A percentile compares a stretch with the other conserved stretches of the same genome.
phyloP scores from a whole-genome alignment of 2,888 invertebrate species.

The Nysson spinosus region DNA sequence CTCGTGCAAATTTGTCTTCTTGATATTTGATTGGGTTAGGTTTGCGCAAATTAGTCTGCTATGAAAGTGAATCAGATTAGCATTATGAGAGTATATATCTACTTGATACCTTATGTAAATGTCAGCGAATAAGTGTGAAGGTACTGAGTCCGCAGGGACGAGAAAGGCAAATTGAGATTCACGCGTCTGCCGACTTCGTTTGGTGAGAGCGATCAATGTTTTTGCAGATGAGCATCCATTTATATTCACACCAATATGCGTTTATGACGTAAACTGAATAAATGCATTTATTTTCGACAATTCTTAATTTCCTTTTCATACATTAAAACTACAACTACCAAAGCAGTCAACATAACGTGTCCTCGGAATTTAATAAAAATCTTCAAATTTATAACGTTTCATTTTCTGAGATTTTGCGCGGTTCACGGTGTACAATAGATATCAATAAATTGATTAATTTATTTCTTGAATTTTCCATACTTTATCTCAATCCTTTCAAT shows the following conservation, averaged over 20 bases:
- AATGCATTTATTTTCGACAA: too few species aligned
- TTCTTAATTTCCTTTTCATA: too few species aligned
- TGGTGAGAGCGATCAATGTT: slow-evolving; percentile 49
- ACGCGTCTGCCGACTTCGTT: slow-evolving; percentile 50
- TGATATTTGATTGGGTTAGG: neutral
- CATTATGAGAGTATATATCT: slow-evolving; percentile 5
- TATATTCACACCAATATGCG: neutral
- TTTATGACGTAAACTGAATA: neutral
- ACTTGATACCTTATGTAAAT: slow-evolving; percentile 45
- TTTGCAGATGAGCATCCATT: slow-evolving; percentile 17
- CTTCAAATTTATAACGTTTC: too few species aligned
- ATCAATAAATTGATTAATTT: too few species aligned
- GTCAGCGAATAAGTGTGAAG: slow-evolving; percentile 24
- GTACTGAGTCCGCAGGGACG: slow-evolving; percentile 39
- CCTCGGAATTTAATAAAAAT: too few species aligned
- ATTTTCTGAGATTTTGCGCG: too few species aligned
- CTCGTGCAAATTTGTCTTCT: slow-evolving; percentile 1
- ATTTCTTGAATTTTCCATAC: too few species aligned
- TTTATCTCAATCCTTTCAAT: too few species aligned
- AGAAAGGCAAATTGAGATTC: slow-evolving; percentile 57
- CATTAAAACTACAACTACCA: too few species aligned
- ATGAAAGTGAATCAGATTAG: slow-evolving; percentile 24
- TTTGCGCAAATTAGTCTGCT: slow-evolving; percentile 9
- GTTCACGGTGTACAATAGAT: too few species aligned
- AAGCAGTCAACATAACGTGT: too few species aligned